Base-by-base conservation (phyloP, 2,113 vertebrate genomes). In the Zosterops lateralis region DNA sequence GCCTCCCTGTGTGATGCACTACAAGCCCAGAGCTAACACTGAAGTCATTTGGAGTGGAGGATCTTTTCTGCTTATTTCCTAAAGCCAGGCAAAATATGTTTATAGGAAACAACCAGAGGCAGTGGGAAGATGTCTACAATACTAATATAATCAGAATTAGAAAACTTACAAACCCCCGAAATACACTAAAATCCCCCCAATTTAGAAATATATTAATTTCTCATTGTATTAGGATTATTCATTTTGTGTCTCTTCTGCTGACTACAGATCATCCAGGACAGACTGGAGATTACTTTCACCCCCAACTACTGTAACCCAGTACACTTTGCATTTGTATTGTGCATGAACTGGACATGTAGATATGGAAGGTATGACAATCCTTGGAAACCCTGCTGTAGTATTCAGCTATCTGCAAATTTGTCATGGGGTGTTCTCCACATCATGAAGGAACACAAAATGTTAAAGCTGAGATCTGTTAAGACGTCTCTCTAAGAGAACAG, bases 111-210 rank as follows among this genome's bases (percentile, higher is more conserved):
- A 91, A 87, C 3, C 26, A 61, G 71, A 57, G 13, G 3, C 32
- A 81, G 32, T n/a, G 17, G 32, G 22, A 90, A 54, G 44, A 29
- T 25, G 25, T 44, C 48, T 71, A n/a, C 28, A 71, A 84, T 50
- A 62, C 12, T 28, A 90, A 57, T 17, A 24, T 16, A 38, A 50
- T 40, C 28, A 70, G 12, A 56, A 80, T 38, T 36, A 65, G 17
- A 92, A 81, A 89, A 67, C 5, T 20, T 21, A 4, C 40, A 44
- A 54, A 32, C 14, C 0, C 0, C 2, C 8, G 28, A 40, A 53
- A 24, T 3, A 32, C 7, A 7, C 31, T 12, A 22, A 7, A 32
- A 42, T 28, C 9, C 0, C 4, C 32, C 34, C 50, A 58, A 38
- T 38, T 74, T 36, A 76, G 26, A 58, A 84, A n/a, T 9, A 3